These are phyloP conservation scores for Trachurus trachurus DNA, from an alignment of 2,797 vertebrate species.

Conservation along the genomic window DNA sequence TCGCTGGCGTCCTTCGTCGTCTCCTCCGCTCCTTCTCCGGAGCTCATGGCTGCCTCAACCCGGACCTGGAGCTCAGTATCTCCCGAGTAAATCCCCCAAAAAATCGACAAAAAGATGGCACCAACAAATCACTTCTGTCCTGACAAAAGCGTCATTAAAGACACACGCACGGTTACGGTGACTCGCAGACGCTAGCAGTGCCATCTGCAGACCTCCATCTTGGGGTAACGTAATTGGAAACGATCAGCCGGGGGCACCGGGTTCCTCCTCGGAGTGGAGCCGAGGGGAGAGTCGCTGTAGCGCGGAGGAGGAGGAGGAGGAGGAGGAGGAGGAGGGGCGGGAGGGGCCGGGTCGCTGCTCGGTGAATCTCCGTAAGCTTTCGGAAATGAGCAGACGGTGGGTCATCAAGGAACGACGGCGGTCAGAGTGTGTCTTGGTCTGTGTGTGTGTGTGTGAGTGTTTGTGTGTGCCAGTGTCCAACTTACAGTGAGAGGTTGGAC, in stretches of 20 bases:
- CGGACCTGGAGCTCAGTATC: conserved; percentile 70
- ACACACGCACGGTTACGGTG: conserved; percentile 68
- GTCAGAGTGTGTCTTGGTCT: not conserved
- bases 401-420: conserved; percentile 59
- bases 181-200: conserved; percentile 70
- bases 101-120: conserved; percentile 61
- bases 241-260: conserved; percentile 85
- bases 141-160: conserved; percentile 73
- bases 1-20: conserved; percentile 95
- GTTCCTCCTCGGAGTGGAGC: conserved; percentile 84
- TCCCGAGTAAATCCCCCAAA: conserved; percentile 65
- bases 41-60: conserved; percentile 87
- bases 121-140: conserved; percentile 68
- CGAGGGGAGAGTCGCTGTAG: conserved; percentile 76
- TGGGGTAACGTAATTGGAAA: conserved; percentile 80
- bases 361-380: conserved; percentile 78
- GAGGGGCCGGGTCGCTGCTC: conserved; percentile 80
- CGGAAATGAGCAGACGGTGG: conserved; percentile 74
- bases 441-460: not conserved
- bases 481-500: conserved; percentile 1
- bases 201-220: conserved; percentile 88
- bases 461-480: conserved; percentile 1
- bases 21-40: conserved; percentile 93
- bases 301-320: conserved; percentile 74
- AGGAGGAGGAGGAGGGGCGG: conserved; percentile 19